A percentile compares a stretch with the other conserved stretches of the same genome.
These are phyloP conservation scores for Heterotilapia buettikoferi DNA, from an alignment of 2,113 vertebrate species.

Conservation along the genomic window DNA sequence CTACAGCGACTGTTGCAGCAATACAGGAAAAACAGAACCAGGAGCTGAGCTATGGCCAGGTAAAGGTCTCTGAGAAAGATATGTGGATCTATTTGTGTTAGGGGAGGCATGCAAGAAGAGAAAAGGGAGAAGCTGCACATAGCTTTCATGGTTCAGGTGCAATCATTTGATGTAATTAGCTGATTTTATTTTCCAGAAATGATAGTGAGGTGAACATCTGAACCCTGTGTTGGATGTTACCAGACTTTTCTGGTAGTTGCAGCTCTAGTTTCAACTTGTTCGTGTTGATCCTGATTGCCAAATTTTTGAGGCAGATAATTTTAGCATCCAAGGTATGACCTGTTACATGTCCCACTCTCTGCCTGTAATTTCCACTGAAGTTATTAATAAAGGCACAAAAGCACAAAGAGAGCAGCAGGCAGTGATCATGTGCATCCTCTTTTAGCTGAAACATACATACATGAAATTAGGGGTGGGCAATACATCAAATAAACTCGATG, in stretches of 20 bases:
- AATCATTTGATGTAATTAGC: background rate
- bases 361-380: background rate
- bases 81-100: background rate
- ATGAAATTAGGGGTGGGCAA: background rate
- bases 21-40: constrained; percentile 96
- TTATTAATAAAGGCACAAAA: background rate
- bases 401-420: background rate
- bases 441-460: background rate
- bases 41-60: constrained; percentile 87
- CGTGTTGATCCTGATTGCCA: background rate
- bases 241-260: background rate
- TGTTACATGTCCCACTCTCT: background rate
- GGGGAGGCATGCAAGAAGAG: background rate
- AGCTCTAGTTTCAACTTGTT: background rate
- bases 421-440: background rate
- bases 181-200: background rate
- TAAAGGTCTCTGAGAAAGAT: constrained; percentile 55
- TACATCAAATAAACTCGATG: too few relatives aligned
- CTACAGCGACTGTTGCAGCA: constrained; percentile 89
- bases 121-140: background rate
- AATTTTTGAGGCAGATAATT: background rate
- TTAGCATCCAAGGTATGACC: background rate
- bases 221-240: background rate
- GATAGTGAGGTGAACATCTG: background rate
- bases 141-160: background rate